phyloP scores from a whole-genome alignment of 23 tunicate genomes.

The Oikopleura vanhoeffeni region DNA sequence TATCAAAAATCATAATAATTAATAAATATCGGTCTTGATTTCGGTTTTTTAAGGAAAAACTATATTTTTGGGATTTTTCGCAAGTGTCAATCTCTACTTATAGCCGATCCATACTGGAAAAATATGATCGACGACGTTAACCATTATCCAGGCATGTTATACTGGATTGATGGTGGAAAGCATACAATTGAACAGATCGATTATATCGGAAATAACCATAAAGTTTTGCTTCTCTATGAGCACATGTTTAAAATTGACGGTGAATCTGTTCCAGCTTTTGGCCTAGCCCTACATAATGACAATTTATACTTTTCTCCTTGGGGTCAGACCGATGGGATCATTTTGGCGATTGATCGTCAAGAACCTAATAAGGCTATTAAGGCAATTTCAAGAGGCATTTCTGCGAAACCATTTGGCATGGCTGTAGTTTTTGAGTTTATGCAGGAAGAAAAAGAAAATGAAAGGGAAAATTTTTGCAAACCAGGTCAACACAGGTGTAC shows the following conservation, averaged over 20 bases:
- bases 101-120: too few species aligned
- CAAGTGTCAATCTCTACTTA: too few species aligned
- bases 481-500: too few species aligned
- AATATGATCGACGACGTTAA: too few species aligned
- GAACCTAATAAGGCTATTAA: background rate
- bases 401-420: background rate
- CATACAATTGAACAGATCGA: slow-evolving; percentile 43
- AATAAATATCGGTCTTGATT: background rate
- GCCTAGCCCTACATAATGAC: slow-evolving; percentile 38
- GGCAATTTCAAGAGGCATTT: background rate
- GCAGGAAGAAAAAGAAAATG: background rate
- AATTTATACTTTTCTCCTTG: slow-evolving; percentile 35
- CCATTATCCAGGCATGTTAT: too few species aligned
- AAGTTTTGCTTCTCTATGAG: background rate
- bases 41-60: slow-evolving; percentile 18
- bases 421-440: background rate
- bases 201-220: slow-evolving; percentile 17
- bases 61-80: too few species aligned
- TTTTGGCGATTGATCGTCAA: background rate
- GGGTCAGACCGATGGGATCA: background rate
- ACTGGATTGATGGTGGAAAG: slow-evolving; percentile 64
- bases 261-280: slow-evolving; percentile 35
- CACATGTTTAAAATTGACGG: slow-evolving; percentile 24
- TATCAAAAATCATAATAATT: background rate
- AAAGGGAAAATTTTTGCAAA: background rate